Percentiles rank a stretch among this genome's conserved stretches.
These are phyloP conservation scores for Forbesichthys agassizii DNA, from an alignment of 2,113 vertebrate genomes.

Conservation along the genomic window DNA sequence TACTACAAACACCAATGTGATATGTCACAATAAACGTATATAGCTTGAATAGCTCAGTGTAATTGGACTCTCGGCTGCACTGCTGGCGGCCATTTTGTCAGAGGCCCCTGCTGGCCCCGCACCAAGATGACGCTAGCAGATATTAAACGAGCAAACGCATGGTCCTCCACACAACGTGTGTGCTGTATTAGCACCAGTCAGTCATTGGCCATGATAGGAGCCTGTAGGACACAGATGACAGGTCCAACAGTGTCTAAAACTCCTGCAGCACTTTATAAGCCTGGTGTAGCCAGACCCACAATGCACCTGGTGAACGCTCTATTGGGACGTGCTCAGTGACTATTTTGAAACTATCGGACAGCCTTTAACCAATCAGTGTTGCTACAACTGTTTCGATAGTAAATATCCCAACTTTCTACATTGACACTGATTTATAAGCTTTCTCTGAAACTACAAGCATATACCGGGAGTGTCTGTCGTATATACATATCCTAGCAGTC, in stretches of 20 bases:
- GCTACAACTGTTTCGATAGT: no score
- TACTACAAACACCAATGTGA: no score
- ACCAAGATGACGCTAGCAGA: conserved; percentile 46
- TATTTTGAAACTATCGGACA: no score
- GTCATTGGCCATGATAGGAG: background rate
- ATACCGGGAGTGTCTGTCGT: background rate
- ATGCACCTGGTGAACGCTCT: no score
- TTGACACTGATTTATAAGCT: no score
- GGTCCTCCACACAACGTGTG: conserved; percentile 26
- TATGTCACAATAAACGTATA: no score
- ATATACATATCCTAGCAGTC: background rate
- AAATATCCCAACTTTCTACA: no score
- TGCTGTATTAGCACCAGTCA: conserved; percentile 9
- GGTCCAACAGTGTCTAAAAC: background rate
- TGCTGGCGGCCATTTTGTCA: conserved; percentile 2
- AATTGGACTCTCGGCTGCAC: background rate
- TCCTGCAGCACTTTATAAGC: background rate
- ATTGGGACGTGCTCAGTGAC: no score
- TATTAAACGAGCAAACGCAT: conserved; percentile 49
- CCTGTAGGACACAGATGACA: background rate
- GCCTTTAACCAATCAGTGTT: no score
- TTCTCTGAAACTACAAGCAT: no score
- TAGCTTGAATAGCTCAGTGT: background rate
- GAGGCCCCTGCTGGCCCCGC: conserved; percentile 22
- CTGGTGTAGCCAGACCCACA: no score